A percentile compares a stretch with the other conserved stretches of the same genome.
These are phyloP conservation scores for Spilosoma lubricipeda DNA, from an alignment of 2,888 invertebrate genomes.

Conservation along the genomic window DNA sequence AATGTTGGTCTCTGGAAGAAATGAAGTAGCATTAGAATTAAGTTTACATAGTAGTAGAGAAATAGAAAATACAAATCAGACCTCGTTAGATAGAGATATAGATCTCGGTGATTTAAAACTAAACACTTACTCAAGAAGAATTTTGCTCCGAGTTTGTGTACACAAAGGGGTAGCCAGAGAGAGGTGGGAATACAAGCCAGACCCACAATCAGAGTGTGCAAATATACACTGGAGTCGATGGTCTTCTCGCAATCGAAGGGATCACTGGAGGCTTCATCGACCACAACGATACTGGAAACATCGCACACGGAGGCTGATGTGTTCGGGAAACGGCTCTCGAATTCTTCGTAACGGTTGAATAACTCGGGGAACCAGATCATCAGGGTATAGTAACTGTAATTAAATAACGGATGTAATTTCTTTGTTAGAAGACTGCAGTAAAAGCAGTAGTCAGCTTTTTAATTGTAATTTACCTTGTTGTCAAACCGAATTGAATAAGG, in stretches of 20 bases:
- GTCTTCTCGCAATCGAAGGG: slow-evolving; percentile 88
- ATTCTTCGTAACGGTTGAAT: slow-evolving; percentile 93
- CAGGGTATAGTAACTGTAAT: slow-evolving; percentile 93
- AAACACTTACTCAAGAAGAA: slow-evolving; percentile 91
- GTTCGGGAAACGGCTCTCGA: slow-evolving; percentile 88
- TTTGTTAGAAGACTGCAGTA: background rate
- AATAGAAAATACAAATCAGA: background rate
- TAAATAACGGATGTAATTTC: background rate
- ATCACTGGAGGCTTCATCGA: slow-evolving; percentile 74
- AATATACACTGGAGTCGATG: slow-evolving; percentile 89
- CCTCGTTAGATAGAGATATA: no score
- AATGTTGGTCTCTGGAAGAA: no score
- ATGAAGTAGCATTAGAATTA: no score
- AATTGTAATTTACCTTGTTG: slow-evolving; percentile 87
- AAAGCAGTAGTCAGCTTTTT: background rate
- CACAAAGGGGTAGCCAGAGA: slow-evolving; percentile 91
- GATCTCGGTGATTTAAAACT: no score
- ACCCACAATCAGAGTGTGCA: slow-evolving; percentile 92
- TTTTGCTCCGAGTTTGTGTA: slow-evolving; percentile 92
- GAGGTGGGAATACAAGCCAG: slow-evolving; percentile 93
- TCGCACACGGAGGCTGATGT: slow-evolving; percentile 91
- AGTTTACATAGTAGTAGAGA: no score
- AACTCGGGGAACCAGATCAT: slow-evolving; percentile 97
- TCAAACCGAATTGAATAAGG: slow-evolving; percentile 93
- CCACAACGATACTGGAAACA: slow-evolving; percentile 89